Conservation (phyloP, 2,113 vertebrate species). For the Etheostoma spectabile region DNA sequence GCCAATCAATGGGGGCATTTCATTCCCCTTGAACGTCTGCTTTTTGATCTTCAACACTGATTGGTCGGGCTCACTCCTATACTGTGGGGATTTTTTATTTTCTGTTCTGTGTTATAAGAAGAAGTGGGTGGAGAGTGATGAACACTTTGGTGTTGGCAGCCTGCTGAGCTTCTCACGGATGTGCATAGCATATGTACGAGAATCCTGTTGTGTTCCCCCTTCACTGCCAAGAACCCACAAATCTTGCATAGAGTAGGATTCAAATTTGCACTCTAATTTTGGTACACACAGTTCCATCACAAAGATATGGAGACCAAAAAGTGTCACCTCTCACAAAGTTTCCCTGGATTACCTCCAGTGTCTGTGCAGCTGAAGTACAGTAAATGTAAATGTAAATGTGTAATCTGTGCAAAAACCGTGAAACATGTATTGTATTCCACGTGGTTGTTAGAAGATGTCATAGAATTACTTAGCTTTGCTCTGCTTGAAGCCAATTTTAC, state of each 20-base stretch:
- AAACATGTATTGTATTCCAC: conserved; percentile 20
- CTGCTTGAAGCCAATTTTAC: background rate
- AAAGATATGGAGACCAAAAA: conserved; percentile 43
- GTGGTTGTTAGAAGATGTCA: conserved; percentile 24
- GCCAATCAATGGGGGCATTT: conserved; percentile 81
- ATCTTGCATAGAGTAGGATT: conserved; percentile 68
- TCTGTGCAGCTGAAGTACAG: conserved; percentile 26
- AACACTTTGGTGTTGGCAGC: conserved; percentile 72
- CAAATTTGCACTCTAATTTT: conserved; percentile 70
- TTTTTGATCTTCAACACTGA: conserved; percentile 63
- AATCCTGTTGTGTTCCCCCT: conserved; percentile 72
- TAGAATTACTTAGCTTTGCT: conserved; percentile 28
- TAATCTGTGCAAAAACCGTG: conserved; percentile 37
- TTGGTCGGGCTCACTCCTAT: conserved; percentile 47
- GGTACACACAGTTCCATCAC: conserved; percentile 64
- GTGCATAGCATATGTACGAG: conserved; percentile 76
- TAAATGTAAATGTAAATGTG: no score
- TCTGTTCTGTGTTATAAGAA: conserved; percentile 41
- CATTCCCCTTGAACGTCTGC: conserved; percentile 78
- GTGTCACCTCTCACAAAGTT: conserved; percentile 40
- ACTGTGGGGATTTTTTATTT: conserved; percentile 31
- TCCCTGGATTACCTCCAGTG: conserved; percentile 62
- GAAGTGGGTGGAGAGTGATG: conserved; percentile 72
- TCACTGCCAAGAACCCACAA: conserved; percentile 69
- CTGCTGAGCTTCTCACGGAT: conserved; percentile 61